phyloP scores from a whole-genome alignment of 1,140 invertebrate genomes.

The Coptotermes formosanus region DNA sequence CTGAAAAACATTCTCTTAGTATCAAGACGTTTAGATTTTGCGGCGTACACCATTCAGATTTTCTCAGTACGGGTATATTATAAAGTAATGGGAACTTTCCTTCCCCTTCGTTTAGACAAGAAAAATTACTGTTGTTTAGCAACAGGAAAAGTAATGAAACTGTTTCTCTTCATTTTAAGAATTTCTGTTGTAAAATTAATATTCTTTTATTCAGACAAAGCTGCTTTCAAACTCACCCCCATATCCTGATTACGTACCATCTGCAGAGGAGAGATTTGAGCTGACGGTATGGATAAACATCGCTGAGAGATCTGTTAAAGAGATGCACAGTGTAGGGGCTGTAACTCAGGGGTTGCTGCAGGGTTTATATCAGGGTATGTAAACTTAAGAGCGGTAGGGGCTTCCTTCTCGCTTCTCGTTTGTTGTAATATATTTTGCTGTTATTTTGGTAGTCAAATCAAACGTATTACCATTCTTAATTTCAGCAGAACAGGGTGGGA shows the following conservation, averaged over 20 bases:
- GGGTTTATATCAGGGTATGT: background rate
- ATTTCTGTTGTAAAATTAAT: background rate
- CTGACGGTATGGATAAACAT: background rate
- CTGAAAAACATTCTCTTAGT: no score
- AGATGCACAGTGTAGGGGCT: background rate
- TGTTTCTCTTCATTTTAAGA: background rate
- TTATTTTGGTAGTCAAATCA: conserved; percentile 17
- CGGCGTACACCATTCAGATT: background rate
- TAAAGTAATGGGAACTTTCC: background rate
- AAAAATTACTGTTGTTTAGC: background rate
- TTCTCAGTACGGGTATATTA: background rate
- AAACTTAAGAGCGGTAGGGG: background rate
- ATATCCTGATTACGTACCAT: background rate
- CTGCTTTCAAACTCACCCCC: background rate
- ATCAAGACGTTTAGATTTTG: no score
- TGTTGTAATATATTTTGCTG: conserved; percentile 13
- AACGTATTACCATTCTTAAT: conserved; percentile 10
- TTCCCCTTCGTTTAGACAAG: background rate
- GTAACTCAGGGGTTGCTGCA: background rate
- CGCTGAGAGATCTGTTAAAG: background rate
- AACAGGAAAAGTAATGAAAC: background rate
- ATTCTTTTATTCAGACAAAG: background rate
- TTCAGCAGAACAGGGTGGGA: background rate
- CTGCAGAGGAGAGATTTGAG: background rate
- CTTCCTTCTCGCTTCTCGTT: background rate